phyloP scores from a whole-genome alignment of 2,888 invertebrate genomes.

The Dyspetes luteomarginatus region DNA sequence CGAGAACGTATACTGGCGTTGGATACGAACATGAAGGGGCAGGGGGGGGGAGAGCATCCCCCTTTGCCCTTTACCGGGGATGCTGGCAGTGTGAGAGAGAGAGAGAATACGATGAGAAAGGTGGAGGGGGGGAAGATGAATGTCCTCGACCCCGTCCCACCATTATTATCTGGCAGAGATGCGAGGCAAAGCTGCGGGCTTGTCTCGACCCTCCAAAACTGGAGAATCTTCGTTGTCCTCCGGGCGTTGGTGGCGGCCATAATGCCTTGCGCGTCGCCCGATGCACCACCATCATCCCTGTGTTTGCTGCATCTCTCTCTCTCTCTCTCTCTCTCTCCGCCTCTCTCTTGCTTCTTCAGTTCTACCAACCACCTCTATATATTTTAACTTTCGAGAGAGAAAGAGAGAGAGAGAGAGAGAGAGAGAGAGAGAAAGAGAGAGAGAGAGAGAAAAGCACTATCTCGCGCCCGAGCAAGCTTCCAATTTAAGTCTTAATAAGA shows the following conservation, averaged over 20 bases:
- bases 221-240: constrained; percentile 71
- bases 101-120: constrained; percentile 71
- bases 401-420: constrained; percentile 28
- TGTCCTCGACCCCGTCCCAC: constrained; percentile 82
- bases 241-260: constrained; percentile 79
- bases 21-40: constrained; percentile 77
- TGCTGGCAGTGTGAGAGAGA: constrained; percentile 62
- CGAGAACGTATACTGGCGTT: constrained; percentile 59
- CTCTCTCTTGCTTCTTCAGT: constrained; percentile 41
- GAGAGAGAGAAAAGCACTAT: constrained; percentile 20
- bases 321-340: constrained; percentile 68
- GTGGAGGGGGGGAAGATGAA: constrained; percentile 81
- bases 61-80: constrained; percentile 51
- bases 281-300: constrained; percentile 76
- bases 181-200: constrained; percentile 68
- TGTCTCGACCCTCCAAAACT: constrained; percentile 80
- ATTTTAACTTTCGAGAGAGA: constrained; percentile 40
- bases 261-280: constrained; percentile 77
- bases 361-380: constrained; percentile 30
- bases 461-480: constrained; percentile 66
- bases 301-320: constrained; percentile 41
- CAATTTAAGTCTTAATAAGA: constrained; percentile 82
- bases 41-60: constrained; percentile 63
- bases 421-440: constrained; percentile 19
- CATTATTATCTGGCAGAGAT: constrained; percentile 70